These are phyloP conservation scores for Hippocampus comes DNA, from an alignment of 2,113 vertebrate genomes.

Conservation along the genomic window DNA sequence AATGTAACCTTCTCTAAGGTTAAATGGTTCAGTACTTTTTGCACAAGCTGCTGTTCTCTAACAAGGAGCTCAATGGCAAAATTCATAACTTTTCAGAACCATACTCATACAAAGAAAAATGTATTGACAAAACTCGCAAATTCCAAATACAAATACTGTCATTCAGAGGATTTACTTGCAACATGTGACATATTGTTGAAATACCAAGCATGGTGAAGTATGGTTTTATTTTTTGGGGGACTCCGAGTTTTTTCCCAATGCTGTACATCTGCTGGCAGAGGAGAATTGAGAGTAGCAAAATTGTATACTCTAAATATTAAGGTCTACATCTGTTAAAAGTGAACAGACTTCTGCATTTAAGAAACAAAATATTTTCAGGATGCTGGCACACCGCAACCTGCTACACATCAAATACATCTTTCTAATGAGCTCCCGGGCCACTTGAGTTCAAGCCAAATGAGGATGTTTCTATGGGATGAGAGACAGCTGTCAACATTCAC, in stretches of 20 bases:
- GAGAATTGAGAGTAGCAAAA: background rate
- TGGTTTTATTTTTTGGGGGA: no score
- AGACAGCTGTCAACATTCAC: constrained; percentile 1
- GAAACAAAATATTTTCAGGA: background rate
- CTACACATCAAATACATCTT: constrained; percentile 3
- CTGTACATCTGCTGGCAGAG: background rate
- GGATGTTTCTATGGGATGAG: constrained; percentile 1
- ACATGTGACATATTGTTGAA: background rate
- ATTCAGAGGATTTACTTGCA: background rate
- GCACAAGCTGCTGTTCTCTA: no score
- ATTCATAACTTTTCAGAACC: no score
- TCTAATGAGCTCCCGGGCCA: constrained; percentile 32
- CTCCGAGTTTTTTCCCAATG: no score
- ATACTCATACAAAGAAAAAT: no score
- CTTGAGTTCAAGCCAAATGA: background rate
- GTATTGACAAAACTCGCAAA: no score
- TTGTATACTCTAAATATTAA: background rate
- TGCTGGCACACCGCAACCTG: background rate
- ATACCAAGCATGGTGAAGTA: background rate
- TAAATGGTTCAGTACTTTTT: no score
- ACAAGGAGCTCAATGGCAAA: no score
- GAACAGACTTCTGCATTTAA: background rate
- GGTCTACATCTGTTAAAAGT: background rate
- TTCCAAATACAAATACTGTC: background rate
- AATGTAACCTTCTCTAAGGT: no score